A percentile compares a stretch with the other conserved stretches of the same genome.
Conservation (phyloP, 1,140 invertebrate species). For the Pteromalus puparum region DNA sequence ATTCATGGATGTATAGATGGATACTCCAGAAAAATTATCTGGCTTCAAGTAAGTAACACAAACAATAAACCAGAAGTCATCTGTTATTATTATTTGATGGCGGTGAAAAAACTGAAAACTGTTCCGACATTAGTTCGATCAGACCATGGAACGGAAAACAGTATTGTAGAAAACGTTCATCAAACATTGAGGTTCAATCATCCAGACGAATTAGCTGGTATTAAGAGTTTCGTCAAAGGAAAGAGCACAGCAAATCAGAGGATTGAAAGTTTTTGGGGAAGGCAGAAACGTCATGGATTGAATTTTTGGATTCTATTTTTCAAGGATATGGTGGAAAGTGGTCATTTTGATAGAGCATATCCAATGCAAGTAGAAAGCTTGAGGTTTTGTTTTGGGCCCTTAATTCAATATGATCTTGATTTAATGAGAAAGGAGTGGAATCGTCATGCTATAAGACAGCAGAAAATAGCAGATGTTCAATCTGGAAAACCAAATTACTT, state of each 20-base stretch:
- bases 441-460: constrained; percentile 6
- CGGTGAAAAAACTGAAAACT: constrained; percentile 48
- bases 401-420: constrained; percentile 37
- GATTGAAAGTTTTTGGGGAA: constrained; percentile 23
- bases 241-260: constrained; percentile 40
- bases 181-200: constrained; percentile 19
- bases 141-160: constrained; percentile 56
- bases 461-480: neutral
- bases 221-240: constrained; percentile 40
- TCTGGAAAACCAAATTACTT: constrained; percentile 8
- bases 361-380: constrained; percentile 35
- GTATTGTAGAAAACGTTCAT: constrained; percentile 21
- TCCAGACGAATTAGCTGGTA: constrained; percentile 18
- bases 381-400: constrained; percentile 28
- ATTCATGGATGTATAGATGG: constrained; percentile 64
- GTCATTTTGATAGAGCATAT: constrained; percentile 15
- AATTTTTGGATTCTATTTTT: constrained; percentile 41
- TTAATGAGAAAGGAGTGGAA: constrained; percentile 26
- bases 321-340: constrained; percentile 27
- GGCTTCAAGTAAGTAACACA: constrained; percentile 55
- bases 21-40: constrained; percentile 60
- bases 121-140: constrained; percentile 53
- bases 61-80: constrained; percentile 56
- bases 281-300: constrained; percentile 15
- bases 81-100: constrained; percentile 57